phyloP scores from a whole-genome alignment of 2,797 vertebrate species.

The Leucoraja ocellata region DNA sequence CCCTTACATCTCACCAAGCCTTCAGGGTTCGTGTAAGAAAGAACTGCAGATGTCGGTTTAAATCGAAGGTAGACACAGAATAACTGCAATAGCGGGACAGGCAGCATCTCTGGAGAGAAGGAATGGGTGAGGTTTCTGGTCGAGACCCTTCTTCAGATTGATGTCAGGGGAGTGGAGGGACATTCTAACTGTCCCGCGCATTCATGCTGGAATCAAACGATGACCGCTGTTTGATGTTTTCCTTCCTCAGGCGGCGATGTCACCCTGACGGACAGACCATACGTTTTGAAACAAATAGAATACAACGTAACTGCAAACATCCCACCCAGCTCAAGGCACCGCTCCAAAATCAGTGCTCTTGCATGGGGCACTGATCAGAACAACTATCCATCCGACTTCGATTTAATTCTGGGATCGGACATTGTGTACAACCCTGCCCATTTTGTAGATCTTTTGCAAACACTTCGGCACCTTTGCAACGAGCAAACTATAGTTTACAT shows the following conservation, averaged over 20 bases:
- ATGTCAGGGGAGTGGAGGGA: too few species aligned
- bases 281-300: constrained; percentile 23
- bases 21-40: too few species aligned
- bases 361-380: background rate
- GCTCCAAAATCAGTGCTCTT: background rate
- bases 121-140: too few species aligned
- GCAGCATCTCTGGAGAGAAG: too few species aligned
- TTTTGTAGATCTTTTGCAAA: background rate
- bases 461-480: background rate
- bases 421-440: background rate
- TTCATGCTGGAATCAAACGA: background rate
- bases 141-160: too few species aligned
- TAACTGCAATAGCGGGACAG: too few species aligned
- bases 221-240: background rate
- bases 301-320: background rate
- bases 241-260: constrained; percentile 20
- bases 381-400: background rate
- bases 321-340: background rate
- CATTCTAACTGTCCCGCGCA: too few species aligned
- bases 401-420: constrained; percentile 12
- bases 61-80: too few species aligned
- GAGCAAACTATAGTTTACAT: background rate
- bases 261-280: background rate
- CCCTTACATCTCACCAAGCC: too few species aligned
- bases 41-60: too few species aligned